These are phyloP conservation scores for Gambusia affinis DNA, from an alignment of 2,113 vertebrate species.

Conservation along the genomic window DNA sequence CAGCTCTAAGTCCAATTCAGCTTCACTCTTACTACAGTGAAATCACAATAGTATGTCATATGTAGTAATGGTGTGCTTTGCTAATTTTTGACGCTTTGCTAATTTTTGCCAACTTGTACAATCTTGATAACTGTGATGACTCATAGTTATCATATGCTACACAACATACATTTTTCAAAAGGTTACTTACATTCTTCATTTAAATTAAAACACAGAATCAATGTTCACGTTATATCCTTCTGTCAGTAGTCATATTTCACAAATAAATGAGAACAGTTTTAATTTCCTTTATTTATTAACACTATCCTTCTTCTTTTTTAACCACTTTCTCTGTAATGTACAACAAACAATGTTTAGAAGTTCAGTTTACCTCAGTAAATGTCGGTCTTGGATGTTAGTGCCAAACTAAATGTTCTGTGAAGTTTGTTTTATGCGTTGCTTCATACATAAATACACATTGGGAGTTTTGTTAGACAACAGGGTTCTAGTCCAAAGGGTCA, in stretches of 20 bases:
- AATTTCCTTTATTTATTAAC: not conserved
- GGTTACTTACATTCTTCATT: not conserved
- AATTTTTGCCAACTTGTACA: not conserved
- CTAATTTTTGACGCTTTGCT: not conserved
- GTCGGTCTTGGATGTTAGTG: not conserved
- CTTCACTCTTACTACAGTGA: not conserved
- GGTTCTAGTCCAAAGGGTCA: constrained; percentile 45
- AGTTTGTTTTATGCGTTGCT: constrained; percentile 12
- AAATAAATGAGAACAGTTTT: constrained; percentile 13
- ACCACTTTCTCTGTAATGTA: too few relatives aligned
- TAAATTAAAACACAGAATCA: too few relatives aligned
- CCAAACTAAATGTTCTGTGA: not conserved
- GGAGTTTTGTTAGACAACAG: constrained; percentile 3
- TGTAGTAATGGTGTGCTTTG: not conserved
- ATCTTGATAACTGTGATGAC: not conserved
- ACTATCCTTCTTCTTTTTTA: not conserved
- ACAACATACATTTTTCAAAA: not conserved
- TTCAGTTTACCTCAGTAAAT: not conserved
- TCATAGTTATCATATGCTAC: not conserved
- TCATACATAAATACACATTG: constrained; percentile 11
- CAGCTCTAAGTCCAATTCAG: not conserved
- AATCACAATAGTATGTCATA: too few relatives aligned
- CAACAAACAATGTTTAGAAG: not conserved
- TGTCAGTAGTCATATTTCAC: not conserved
- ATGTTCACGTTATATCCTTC: not conserved